These are phyloP conservation scores for Omphaloscelis lunosa DNA, from an alignment of 2,888 invertebrate species.

Conservation along the genomic window DNA sequence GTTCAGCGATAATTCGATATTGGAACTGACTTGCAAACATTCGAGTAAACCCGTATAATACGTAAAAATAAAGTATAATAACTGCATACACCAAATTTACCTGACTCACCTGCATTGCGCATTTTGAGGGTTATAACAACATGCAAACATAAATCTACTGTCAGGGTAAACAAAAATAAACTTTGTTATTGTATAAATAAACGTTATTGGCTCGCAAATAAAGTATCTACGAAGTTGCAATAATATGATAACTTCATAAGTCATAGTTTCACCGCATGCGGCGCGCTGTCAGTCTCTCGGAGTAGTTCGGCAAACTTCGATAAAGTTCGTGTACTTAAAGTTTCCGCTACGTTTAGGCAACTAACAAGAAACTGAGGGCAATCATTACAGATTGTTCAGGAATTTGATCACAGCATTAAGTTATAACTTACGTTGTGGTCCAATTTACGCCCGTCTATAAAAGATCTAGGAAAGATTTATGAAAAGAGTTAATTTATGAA, in stretches of 20 bases:
- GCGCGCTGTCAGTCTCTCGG: conserved; percentile 62
- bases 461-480: conserved; percentile 12
- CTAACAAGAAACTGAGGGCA: conserved; percentile 57
- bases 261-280: conserved; percentile 67
- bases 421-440: conserved; percentile 3
- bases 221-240: conserved; percentile 59
- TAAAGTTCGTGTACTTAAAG: conserved; percentile 62
- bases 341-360: conserved; percentile 53
- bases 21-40: conserved; percentile 26
- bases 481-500: neutral
- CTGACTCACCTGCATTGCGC: conserved; percentile 73
- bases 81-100: conserved; percentile 61
- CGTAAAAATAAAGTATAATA: conserved; percentile 63
- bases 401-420: conserved; percentile 37
- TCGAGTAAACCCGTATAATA: conserved; percentile 53
- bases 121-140: conserved; percentile 64
- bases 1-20: conserved; percentile 44
- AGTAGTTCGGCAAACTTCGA: conserved; percentile 67
- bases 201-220: conserved; percentile 24
- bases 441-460: neutral
- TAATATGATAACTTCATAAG: conserved; percentile 66
- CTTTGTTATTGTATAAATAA: conserved; percentile 28
- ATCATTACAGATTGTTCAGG: conserved; percentile 51
- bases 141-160: conserved; percentile 39
- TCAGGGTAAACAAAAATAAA: conserved; percentile 24